A percentile compares a stretch with the other conserved stretches of the same genome.
Evolutionary conservation across 2,113 vertebrate species (phyloP).

Genomic region (Oreocharis arfaki): DNA sequence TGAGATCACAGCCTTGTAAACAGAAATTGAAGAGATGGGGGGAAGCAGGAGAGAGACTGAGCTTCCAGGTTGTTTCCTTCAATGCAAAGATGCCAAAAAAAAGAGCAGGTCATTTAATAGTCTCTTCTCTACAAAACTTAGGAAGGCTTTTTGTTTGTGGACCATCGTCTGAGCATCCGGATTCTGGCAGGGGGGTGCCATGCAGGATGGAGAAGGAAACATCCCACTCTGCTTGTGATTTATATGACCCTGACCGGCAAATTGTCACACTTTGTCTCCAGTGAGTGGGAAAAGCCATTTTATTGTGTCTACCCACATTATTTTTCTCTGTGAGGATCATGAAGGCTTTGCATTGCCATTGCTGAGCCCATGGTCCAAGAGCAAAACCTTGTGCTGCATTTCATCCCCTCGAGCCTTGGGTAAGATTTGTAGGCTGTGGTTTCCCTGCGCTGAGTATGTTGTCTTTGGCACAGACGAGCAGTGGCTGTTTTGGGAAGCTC

Average conservation of each 20-base stretch:
- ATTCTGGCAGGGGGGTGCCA: background rate
- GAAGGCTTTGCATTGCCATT: background rate
- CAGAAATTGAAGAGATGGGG: background rate
- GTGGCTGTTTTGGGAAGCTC: background rate
- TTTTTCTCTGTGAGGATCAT: background rate
- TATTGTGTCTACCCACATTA: accelerated
- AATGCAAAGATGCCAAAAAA: background rate
- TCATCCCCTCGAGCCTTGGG: background rate
- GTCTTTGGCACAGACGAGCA: background rate
- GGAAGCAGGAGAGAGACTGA: background rate
- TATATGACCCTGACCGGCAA: background rate
- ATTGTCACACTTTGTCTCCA: background rate
- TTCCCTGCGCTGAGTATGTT: background rate
- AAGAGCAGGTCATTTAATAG: background rate
- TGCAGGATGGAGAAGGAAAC: accelerated
- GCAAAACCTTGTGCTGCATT: background rate
- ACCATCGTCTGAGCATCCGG: background rate
- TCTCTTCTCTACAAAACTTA: background rate
- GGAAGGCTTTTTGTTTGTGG: background rate
- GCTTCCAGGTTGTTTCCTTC: background rate
- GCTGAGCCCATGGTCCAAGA: background rate
- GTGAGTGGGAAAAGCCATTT: background rate
- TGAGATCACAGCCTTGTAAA: background rate
- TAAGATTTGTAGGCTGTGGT: background rate
- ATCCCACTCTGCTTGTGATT: accelerated